Evolutionary conservation across 2,888 invertebrate genomes (phyloP), one percentile per base, ranked within the genome.

Genomic region (Agrochola lychnidis): DNA sequence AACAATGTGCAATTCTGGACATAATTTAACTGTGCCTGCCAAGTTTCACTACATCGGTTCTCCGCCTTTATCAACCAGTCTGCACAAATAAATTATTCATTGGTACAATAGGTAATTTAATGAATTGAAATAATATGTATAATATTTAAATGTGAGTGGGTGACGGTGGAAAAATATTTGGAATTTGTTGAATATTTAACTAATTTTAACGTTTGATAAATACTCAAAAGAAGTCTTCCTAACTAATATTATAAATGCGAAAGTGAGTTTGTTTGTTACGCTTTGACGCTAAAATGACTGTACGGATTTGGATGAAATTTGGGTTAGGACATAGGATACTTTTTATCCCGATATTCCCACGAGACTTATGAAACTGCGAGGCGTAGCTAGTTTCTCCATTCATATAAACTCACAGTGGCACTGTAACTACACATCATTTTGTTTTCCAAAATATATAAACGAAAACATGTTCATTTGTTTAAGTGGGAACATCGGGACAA

Each of bases 71-170:
- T 22, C 16, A 6, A 53, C 4, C 4, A 40, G 10, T 56, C 45
- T 36, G 57, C n/a, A 42, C 4, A 45, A 12, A 57, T 2, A 45
- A 51, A 14, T 66, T 51, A 51, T 59, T 51, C 42, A 42, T 59
- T 76, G 42, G 3, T 25, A 48, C 48, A 70, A 12, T 70, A 70
- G 9, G 14, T 48, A 10, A 30, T 42, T 51, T 42, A 56, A 63
- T 70, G 0, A 48, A 77, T 56, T 48, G 1, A 48, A 70, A 63
- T 56, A n/a, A 48, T 70, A 48, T 77, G 51, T 30, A 57, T 16
- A n/a, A 51, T 76, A 74, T 75, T 74, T 74, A 63, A 74, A 75
- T 75, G 45, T 62, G 42, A 73, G 16, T 72, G 16, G n/a, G 25
- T 62, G 53, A 9, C 69, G 62, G 3, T 78, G 70, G 3, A 16